These are phyloP conservation scores for Thera britannica DNA, from an alignment of 2,888 invertebrate species.

Conservation along the genomic window DNA sequence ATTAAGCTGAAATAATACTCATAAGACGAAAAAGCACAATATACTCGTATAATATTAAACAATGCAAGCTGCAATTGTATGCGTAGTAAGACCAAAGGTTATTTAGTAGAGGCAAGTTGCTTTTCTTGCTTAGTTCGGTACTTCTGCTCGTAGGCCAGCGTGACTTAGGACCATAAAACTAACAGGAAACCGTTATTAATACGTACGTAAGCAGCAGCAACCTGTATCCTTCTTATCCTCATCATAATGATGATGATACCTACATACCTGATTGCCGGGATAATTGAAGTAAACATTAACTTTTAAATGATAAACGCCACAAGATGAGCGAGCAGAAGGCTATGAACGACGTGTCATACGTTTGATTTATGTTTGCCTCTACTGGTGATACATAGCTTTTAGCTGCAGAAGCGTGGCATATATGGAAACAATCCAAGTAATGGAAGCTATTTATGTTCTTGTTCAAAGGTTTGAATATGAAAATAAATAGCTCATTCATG, in stretches of 20 bases:
- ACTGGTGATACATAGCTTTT: constrained; percentile 4
- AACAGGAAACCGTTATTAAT: constrained; percentile 20
- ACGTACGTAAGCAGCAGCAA: not conserved
- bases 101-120: not conserved
- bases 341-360: constrained; percentile 1
- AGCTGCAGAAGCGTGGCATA: too few relatives aligned
- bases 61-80: too few relatives aligned
- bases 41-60: too few relatives aligned
- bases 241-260: too few relatives aligned
- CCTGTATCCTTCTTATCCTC: constrained; percentile 1
- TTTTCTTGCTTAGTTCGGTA: not conserved
- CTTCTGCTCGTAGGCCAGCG: not conserved
- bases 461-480: too few relatives aligned
- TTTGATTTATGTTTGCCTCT: constrained; percentile 10
- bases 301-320: constrained; percentile 7
- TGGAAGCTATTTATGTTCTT: too few relatives aligned
- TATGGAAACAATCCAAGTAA: too few relatives aligned
- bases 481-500: too few relatives aligned
- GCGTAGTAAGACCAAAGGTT: not conserved
- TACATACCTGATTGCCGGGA: not conserved
- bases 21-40: too few relatives aligned
- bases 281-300: constrained; percentile 11
- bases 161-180: constrained; percentile 11
- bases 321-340: constrained; percentile 8
- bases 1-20: too few relatives aligned